A percentile compares a stretch with the other conserved stretches of the same genome.
Evolutionary conservation across 2,113 vertebrate species (phyloP).

Genomic region (Myrmecobius fasciatus): DNA sequence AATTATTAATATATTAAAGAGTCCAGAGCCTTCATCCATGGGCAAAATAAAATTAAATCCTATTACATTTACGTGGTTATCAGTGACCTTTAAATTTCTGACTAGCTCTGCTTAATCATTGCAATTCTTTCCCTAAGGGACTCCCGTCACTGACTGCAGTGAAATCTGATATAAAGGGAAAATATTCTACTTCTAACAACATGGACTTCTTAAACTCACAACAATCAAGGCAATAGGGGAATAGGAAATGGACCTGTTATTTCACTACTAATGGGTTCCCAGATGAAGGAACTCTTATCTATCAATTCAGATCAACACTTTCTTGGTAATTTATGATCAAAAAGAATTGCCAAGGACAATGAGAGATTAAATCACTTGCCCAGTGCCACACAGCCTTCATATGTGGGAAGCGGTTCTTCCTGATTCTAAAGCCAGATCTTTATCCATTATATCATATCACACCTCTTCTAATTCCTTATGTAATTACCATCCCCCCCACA

Average conservation of each 20-base stretch:
- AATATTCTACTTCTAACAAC: slow-evolving; percentile 31
- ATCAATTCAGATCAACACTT: not conserved
- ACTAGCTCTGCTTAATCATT: not conserved
- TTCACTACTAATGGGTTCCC: not conserved
- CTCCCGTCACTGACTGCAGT: not conserved
- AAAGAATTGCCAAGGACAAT: not conserved
- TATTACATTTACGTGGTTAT: slow-evolving; percentile 22
- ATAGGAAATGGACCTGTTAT: not conserved
- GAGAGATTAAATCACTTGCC: not conserved
- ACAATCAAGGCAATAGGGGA: slow-evolving; percentile 24
- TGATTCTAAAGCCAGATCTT: not conserved
- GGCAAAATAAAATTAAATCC: not conserved
- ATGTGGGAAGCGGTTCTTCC: not conserved
- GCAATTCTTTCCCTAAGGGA: slow-evolving; percentile 27
- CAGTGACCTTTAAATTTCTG: slow-evolving; percentile 15
- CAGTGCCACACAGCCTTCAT: not conserved
- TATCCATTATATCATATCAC: not conserved
- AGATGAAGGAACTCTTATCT: not conserved
- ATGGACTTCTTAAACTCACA: slow-evolving; percentile 8
- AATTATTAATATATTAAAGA: slow-evolving; percentile 33
- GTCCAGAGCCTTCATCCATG: not conserved
- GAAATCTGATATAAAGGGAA: not conserved
- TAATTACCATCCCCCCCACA: not conserved
- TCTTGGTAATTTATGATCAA: not conserved
- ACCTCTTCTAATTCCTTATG: not conserved